Evolutionary conservation across 2,113 vertebrate species (phyloP), one percentile per base, ranked within the genome.

Genomic region (Polypterus senegalus): DNA sequence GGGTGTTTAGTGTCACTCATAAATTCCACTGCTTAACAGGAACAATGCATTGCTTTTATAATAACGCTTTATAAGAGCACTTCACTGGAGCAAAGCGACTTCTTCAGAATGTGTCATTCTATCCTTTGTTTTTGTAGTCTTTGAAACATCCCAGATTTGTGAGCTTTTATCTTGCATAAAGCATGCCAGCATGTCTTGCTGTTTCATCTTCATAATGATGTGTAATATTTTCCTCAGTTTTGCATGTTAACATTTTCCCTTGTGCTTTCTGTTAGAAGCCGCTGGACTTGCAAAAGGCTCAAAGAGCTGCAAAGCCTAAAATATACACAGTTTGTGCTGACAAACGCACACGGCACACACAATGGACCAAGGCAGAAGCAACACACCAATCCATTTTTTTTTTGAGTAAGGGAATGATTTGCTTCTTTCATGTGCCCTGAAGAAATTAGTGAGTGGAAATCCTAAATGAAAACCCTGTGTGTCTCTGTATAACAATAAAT

Each of bases 261-360:
- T 82, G 77, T 87, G 82, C 60, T 80, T 69, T 76, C 60, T 70
- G 66, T 86, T 71, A 80, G 66, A 49, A 59, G 60, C 68, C 69
- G 67, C 70, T 72, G 77, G 76, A 77, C 71, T 72, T 69, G 70
- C 67, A 77, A 66, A 71, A 59, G 64, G 67, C 44, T 7, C 70
- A 64, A 66, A 65, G 60, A 66, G 57, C 4, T n/a, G 58, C 47
- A 60, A 58, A 63, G 55, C 54, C 8, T 59, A 10, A 48, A 62
- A 66, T 59, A 67, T 56, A 60, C n/a, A 66, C 57, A 9, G 27
- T 27, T 27, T 27, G 27, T 27, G 57, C 61, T 64, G 65, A 73
- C 60, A 60, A 49, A 60, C 64, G 53, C 49, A 60, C 7, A 60
- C 63, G 66, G 63, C 58, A 59, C 57, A 74, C 72, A 66, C 66